Conservation (phyloP, 2,113 vertebrate genomes). For the Apaloderma vittatum region DNA sequence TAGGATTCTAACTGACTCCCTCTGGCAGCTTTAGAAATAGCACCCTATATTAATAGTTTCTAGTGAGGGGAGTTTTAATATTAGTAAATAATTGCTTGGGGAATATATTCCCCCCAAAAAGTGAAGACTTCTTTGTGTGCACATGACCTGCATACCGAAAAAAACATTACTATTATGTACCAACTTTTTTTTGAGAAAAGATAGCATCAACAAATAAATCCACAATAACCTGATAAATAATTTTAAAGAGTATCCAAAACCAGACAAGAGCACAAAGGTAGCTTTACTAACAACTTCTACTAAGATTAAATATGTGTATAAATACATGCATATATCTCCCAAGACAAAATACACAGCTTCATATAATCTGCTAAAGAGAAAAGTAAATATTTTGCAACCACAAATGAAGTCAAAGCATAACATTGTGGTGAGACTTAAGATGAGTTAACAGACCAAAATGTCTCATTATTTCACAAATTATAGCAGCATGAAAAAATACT, state of each 20-base stretch:
- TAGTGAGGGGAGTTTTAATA: background rate
- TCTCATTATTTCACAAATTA: constrained; percentile 71
- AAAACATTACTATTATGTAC: background rate
- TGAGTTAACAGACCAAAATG: constrained; percentile 59
- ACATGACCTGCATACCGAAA: background rate
- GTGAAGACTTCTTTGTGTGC: background rate
- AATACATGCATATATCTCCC: constrained; percentile 34
- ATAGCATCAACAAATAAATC: background rate
- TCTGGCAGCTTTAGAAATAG: background rate
- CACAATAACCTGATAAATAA: background rate
- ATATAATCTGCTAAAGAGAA: constrained; percentile 68
- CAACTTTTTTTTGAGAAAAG: background rate
- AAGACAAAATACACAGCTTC: constrained; percentile 69
- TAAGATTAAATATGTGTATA: constrained; percentile 35
- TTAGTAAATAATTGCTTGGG: background rate
- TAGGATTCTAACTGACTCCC: background rate
- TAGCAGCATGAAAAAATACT: constrained; percentile 49
- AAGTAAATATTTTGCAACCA: constrained; percentile 70
- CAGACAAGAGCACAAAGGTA: constrained; percentile 18
- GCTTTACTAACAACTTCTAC: constrained; percentile 19
- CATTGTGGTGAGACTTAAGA: constrained; percentile 70
- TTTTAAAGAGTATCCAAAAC: constrained; percentile 15
- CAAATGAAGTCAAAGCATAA: constrained; percentile 69
- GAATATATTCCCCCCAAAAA: background rate
- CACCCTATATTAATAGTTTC: background rate